Base-by-base conservation (phyloP, 2,888 invertebrate species). In the Argyra leucocephala region DNA sequence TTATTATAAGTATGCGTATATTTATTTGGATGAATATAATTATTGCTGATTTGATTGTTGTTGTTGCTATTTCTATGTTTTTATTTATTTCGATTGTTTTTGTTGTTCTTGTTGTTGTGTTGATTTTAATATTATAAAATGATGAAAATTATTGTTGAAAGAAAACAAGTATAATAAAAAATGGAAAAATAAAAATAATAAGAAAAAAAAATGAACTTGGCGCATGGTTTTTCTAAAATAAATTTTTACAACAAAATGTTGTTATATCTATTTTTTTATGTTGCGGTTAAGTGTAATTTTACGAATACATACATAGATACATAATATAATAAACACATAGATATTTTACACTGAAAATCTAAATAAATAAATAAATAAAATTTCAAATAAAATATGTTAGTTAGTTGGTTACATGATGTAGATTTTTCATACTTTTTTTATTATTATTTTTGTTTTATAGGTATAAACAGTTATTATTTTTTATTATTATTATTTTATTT, bases 181-280 rank as follows among this genome's bases (percentile, higher is more conserved):
- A 12, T 37, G 18, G 5, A 48, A n/a, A 48, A 5, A 15, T 1
- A 48, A 48, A 48, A 6, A n/a, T 5, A 12, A 48, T 12, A 48
- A 48, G 18, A 48, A 48, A 18, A 48, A 48, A 48, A 48, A 15
- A 48, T 48, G 48, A 48, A 48, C 48, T 48, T 48, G 48, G 48
- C 48, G 48, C 48, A 48, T 48, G 48, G 48, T 48, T 48, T 48
- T 48, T 48, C 48, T 48, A 12, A 48, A 48, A 48, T 48, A 48
- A 31, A 31, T 31, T 31, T 31, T 31, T 31, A 7, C 31, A 7
- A 31, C 5, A 31, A 48, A 48, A 48, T 48, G n/a, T 48, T 48
- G 18, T n/a, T n/a, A n/a, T n/a, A n/a, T n/a, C n/a, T n/a, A n/a
- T n/a, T n/a, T n/a, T n/a, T n/a, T n/a, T 48, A 18, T 48, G 12